Conservation (phyloP, 2,888 invertebrate genomes). For the Pheosia tremula region DNA sequence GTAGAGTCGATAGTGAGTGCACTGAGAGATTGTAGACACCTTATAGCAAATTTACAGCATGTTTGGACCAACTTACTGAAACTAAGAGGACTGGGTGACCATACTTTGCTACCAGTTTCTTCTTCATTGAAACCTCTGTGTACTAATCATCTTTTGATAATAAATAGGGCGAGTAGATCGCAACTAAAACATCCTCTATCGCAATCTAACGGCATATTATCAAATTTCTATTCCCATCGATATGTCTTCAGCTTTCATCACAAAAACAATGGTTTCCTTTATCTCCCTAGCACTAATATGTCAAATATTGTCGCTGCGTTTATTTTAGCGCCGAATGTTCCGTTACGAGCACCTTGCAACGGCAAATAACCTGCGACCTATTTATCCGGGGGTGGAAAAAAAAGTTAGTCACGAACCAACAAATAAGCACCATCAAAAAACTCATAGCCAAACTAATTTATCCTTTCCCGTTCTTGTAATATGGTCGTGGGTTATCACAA, state of each 20-base stretch:
- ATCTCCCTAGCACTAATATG: slow-evolving; percentile 61
- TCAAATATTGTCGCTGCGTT: slow-evolving; percentile 68
- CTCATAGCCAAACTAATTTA: slow-evolving; percentile 10
- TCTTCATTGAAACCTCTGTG: too few relatives aligned
- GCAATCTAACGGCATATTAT: slow-evolving; percentile 17
- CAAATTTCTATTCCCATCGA: slow-evolving; percentile 33
- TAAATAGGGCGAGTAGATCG: background rate
- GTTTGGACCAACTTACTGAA: too few relatives aligned
- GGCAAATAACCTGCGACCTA: slow-evolving; percentile 83
- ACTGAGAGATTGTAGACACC: too few relatives aligned
- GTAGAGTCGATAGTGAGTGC: too few relatives aligned
- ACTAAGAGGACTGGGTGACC: too few relatives aligned
- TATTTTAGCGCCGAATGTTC: slow-evolving; percentile 72
- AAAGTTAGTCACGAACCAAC: slow-evolving; percentile 51
- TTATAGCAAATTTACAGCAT: too few relatives aligned
- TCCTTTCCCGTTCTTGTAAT: rapidly evolving
- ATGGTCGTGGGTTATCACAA: background rate
- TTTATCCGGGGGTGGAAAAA: slow-evolving; percentile 68
- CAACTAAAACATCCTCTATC: background rate
- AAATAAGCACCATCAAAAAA: background rate
- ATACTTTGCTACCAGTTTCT: too few relatives aligned
- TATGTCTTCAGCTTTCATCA: slow-evolving; percentile 55
- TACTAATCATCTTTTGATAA: too few relatives aligned
- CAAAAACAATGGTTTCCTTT: slow-evolving; percentile 69
- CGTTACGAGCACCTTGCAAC: slow-evolving; percentile 82